Conservation (phyloP, 2,113 vertebrate genomes). For the Eidolon helvum region DNA sequence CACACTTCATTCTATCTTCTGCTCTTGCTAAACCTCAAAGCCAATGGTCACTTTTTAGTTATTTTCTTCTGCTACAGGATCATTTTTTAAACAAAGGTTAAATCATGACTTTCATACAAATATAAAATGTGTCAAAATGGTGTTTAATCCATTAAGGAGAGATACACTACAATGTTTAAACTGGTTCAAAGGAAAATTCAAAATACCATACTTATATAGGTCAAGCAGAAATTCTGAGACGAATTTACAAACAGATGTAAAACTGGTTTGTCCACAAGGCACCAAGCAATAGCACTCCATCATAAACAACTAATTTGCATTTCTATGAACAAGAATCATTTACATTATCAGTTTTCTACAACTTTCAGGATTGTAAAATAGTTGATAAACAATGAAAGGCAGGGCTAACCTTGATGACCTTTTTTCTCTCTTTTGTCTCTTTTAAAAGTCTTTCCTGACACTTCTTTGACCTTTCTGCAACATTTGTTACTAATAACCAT, state of each 20-base stretch:
- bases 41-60: neutral
- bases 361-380: neutral
- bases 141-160: neutral
- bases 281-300: neutral
- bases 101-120: neutral
- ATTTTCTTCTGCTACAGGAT: neutral
- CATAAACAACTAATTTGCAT: neutral
- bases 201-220: neutral
- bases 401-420: neutral
- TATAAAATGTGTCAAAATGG: neutral
- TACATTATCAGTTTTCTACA: neutral
- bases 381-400: neutral
- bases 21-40: neutral
- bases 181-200: slow-evolving; percentile 9
- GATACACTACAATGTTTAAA: neutral
- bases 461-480: neutral
- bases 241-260: slow-evolving; percentile 17
- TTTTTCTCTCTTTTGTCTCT: neutral
- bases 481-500: neutral
- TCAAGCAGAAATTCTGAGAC: slow-evolving; percentile 12
- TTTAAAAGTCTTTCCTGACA: neutral
- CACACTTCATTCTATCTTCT: neutral
- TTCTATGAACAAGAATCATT: neutral
- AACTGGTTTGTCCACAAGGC: neutral
- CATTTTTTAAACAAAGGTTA: neutral